These are phyloP conservation scores for Kuschelorhynchus macadamiae DNA, from an alignment of 2,888 invertebrate genomes.

Conservation along the genomic window DNA sequence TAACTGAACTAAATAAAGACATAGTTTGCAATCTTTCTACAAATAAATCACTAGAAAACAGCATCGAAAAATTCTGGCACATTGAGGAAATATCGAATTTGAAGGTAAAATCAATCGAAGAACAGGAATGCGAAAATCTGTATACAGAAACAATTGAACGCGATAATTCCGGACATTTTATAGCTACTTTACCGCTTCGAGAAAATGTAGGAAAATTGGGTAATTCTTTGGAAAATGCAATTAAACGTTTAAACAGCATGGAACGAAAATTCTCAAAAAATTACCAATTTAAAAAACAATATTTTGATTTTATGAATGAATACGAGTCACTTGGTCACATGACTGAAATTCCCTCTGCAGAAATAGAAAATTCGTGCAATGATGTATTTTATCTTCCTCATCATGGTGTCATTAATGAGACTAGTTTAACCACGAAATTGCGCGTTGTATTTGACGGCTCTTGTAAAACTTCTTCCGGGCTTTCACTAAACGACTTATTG, in stretches of 20 bases:
- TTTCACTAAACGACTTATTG: conserved; percentile 15
- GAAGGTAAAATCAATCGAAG: conserved; percentile 17
- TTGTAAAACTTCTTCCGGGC: conserved; percentile 11
- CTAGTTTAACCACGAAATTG: conserved; percentile 20
- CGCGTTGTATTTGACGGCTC: not conserved
- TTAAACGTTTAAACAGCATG: conserved; percentile 22
- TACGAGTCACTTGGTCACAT: conserved; percentile 22
- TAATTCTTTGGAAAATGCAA: conserved; percentile 22
- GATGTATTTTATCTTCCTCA: conserved; percentile 21
- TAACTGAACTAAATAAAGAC: too few species aligned
- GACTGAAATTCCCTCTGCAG: conserved; percentile 24
- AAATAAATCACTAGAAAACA: conserved; percentile 15
- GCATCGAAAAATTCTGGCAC: conserved; percentile 27
- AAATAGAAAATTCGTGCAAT: not conserved
- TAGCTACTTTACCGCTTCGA: conserved; percentile 20
- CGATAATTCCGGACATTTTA: conserved; percentile 18
- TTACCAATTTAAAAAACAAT: conserved; percentile 16
- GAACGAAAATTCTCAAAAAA: conserved; percentile 30
- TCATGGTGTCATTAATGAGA: conserved; percentile 20
- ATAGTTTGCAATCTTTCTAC: conserved; percentile 19
- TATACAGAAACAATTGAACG: conserved; percentile 9
- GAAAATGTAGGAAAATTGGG: conserved; percentile 20
- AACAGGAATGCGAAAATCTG: conserved; percentile 26
- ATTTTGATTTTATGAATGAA: conserved; percentile 29
- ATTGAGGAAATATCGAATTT: conserved; percentile 17